Evolutionary conservation across 2,113 vertebrate species (phyloP).

Genomic region (Phalacrocorax aristotelis): DNA sequence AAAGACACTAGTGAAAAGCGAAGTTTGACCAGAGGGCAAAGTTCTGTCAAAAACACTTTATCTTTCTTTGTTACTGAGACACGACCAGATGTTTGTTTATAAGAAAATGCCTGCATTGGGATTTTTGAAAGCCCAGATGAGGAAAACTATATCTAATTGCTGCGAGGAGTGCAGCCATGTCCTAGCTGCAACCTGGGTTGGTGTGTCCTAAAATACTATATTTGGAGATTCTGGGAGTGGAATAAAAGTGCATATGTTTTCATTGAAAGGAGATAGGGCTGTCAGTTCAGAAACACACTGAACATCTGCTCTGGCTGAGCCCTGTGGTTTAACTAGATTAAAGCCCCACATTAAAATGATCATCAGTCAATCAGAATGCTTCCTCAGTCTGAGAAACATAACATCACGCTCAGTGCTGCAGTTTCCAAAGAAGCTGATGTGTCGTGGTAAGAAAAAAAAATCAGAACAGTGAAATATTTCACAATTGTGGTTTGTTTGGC

Average conservation of each 20-base stretch:
- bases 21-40: constrained; percentile 47
- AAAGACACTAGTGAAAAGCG: constrained; percentile 22
- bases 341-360: constrained; percentile 38
- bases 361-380: constrained; percentile 52
- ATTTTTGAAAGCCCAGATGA: constrained; percentile 46
- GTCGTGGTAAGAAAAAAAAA: background rate
- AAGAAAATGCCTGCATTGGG: background rate
- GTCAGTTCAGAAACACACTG: constrained; percentile 6
- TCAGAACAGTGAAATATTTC: background rate
- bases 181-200: background rate
- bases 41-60: constrained; percentile 58
- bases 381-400: constrained; percentile 14
- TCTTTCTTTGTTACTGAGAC: constrained; percentile 54
- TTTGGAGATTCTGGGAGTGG: background rate
- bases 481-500: background rate
- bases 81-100: constrained; percentile 56
- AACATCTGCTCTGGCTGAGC: constrained; percentile 55
- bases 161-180: background rate
- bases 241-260: background rate
- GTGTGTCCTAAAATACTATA: background rate
- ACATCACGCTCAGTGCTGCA: background rate
- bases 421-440: background rate
- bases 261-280: constrained; percentile 24
- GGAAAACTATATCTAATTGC: constrained; percentile 44
- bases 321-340: constrained; percentile 38